Evolutionary conservation across 2,888 invertebrate species (phyloP), one percentile per base, ranked within the genome.

Genomic region (Linnaemya vulpina): DNA sequence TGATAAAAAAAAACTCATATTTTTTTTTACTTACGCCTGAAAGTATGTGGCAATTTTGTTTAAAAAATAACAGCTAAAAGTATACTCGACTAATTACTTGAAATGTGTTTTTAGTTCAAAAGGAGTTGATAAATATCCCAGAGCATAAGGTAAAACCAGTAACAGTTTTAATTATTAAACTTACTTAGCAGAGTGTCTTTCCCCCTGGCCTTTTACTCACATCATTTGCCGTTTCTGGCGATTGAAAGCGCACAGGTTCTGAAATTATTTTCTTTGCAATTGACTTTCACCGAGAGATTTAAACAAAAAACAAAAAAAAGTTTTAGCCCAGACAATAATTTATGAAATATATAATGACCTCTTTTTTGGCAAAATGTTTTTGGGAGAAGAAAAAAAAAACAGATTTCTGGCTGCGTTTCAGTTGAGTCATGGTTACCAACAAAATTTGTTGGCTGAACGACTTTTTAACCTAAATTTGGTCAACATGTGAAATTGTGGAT

Each of bases 391-490:
- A 43, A 65, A 46, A 25, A 46, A 43, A 25, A 5, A 62, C 35
- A 35, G 7, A 38, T 1, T 62, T 62, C 22, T 63, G 2, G 11
- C n/a, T 65, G 65, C n/a, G 30, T 10, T n/a, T 46, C 9, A 40
- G 40, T 40, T 46, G 65, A 65, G 46, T 65, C 65, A 65, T 65
- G 17, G 25, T n/a, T 30, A 11, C 46, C 65, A 38, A 55, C 5
- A 38, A 2, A 38, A 60, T 1, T 38, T 58, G 22, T 22, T 63
- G 25, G 46, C 5, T n/a, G 49, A 20, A 65, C 35, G 65, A 65
- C 11, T n/a, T 46, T 65, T 65, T 65, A 65, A 65, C 46, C 65
- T 9, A 49, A 65, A 46, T 49, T 65, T 46, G 17, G 65, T 49
- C 17, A 65, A n/a, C 30, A 30, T 17, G 30, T 63, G 43, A 63